Evolutionary conservation across 2,888 invertebrate genomes (phyloP), one percentile per base, ranked within the genome.

Genomic region (Alloscopus bannaensis): DNA sequence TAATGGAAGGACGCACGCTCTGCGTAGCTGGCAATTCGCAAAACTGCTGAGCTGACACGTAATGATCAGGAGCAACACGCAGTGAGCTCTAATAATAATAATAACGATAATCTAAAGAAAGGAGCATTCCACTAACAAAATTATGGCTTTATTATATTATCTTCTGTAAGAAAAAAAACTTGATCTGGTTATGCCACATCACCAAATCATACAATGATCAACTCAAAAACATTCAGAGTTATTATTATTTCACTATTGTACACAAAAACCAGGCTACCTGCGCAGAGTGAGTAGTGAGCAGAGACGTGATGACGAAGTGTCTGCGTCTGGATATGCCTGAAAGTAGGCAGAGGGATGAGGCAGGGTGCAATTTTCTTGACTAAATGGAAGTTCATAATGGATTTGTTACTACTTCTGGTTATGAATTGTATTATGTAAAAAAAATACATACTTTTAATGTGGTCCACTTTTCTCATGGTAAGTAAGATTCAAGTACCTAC

Each of bases 391-490:
- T 2, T 22, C 22, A 6, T 3, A 60, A 6, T 28, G 6, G 4
- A 16, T 29, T n/a, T 31, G 22, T 3, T 24, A 59, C 22, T 11
- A 40, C 40, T 40, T 60, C 60, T 60, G 40, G 60, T 57, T 40
- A 40, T 60, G 60, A 60, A 40, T 60, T 11, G 20, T 20, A 57
- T 57, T 69, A 69, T 60, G 40, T 60, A 40, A 20, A 59, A 59
- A 40, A 18, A 11, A 22, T n/a, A n/a, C n/a, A n/a, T n/a, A n/a
- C n/a, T 40, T 31, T 57, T 57, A 57, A 69, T 52, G 57, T 59
- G 57, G 57, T 69, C 45, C 55, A 69, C 57, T 69, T 69, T 69
- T 68, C 36, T 29, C 2, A n/a, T n/a, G n/a, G n/a, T n/a, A n/a
- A n/a, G n/a, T n/a, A n/a, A n/a, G n/a, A n/a, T n/a, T n/a, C n/a